These are phyloP conservation scores for Corythaeola cristata DNA, from an alignment of 2,113 vertebrate genomes.

Conservation along the genomic window DNA sequence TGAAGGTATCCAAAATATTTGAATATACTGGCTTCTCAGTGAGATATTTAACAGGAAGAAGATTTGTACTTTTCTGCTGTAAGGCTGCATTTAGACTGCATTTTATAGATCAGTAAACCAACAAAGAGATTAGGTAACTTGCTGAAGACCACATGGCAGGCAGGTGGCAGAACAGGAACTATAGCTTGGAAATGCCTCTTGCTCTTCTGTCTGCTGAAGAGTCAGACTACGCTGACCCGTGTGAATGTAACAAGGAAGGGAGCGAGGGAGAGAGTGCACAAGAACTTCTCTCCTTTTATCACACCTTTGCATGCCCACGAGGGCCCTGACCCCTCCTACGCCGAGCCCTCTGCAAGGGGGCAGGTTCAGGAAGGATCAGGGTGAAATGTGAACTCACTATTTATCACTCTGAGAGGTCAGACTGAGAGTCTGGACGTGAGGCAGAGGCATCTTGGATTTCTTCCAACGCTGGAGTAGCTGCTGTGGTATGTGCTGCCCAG, in stretches of 20 bases:
- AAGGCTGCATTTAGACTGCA: not conserved
- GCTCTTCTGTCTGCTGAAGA: constrained; percentile 38
- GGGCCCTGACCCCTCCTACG: constrained; percentile 27
- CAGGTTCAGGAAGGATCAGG: constrained; percentile 55
- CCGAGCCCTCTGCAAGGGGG: constrained; percentile 46
- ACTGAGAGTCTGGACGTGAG: constrained; percentile 41
- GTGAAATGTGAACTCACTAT: constrained; percentile 58
- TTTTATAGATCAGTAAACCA: not conserved
- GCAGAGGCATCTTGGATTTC: constrained; percentile 52
- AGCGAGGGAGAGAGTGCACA: constrained; percentile 25
- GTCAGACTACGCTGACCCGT: constrained; percentile 24
- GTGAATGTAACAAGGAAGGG: constrained; percentile 35
- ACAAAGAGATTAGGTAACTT: not conserved
- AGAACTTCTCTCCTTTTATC: constrained; percentile 66
- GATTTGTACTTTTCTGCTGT: not conserved
- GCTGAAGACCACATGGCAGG: constrained; percentile 34
- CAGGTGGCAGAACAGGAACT: constrained; percentile 20
- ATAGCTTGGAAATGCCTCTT: constrained; percentile 18
- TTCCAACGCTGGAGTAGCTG: constrained; percentile 52
- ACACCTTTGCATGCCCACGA: constrained; percentile 44
- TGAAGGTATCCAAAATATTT: not conserved
- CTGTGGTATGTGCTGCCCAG: constrained; percentile 23
- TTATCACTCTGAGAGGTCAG: constrained; percentile 56
- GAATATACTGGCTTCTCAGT: not conserved
- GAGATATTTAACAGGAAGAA: not conserved